phyloP scores from a whole-genome alignment of 2,113 vertebrate species.

The Chloebia gouldiae region DNA sequence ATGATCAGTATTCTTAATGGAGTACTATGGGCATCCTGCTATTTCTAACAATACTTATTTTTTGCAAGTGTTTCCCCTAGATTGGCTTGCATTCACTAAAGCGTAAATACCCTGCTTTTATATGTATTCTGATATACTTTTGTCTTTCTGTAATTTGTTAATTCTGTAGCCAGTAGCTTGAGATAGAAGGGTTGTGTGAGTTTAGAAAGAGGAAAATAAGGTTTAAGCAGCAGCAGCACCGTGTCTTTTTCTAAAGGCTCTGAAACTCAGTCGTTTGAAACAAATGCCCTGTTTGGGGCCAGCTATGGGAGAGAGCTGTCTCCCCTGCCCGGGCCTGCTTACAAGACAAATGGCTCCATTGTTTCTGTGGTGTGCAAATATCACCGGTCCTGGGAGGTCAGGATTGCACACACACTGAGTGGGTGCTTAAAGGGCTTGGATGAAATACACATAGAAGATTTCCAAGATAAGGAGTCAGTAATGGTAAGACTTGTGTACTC shows the following conservation, averaged over 20 bases:
- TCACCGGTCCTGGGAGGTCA: not conserved
- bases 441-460: not conserved
- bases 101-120: not conserved
- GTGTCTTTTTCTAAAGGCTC: not conserved
- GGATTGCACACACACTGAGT: not conserved
- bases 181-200: not conserved
- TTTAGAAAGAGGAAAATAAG: not conserved
- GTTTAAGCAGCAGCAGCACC: not conserved
- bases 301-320: not conserved
- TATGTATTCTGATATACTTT: not conserved
- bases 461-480: conserved; percentile 28
- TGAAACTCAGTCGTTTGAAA: not conserved
- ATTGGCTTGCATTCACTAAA: not conserved
- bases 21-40: not conserved
- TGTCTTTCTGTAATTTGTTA: not conserved
- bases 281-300: not conserved
- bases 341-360: conserved; percentile 37
- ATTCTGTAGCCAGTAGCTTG: not conserved
- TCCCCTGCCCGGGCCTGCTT: not conserved
- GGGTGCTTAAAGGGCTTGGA: not conserved
- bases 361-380: conserved; percentile 32
- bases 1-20: not conserved
- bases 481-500: not conserved
- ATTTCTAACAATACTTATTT: not conserved
- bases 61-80: not conserved